phyloP scores from a whole-genome alignment of 2,113 vertebrate genomes.

The Quiscalus mexicanus region DNA sequence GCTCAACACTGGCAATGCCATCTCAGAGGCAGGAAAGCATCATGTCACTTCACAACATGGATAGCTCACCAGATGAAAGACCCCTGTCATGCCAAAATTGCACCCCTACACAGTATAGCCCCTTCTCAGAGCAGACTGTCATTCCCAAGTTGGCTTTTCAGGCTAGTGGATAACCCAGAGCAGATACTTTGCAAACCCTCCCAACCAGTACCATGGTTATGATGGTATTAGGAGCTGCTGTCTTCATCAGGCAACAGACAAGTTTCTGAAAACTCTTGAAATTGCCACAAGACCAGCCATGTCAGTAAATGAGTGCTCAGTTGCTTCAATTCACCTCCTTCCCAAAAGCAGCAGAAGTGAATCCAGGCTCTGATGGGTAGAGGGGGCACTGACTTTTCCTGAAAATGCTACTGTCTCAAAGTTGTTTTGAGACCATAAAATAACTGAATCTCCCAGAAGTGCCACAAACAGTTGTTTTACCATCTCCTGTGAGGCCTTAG shows the following conservation, averaged over 20 bases:
- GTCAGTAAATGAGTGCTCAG: not conserved
- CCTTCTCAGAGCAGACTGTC: not conserved
- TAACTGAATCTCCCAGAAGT: not conserved
- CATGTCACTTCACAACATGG: not conserved
- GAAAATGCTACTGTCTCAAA: not conserved
- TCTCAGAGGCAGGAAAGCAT: not conserved
- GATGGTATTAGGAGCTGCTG: not conserved
- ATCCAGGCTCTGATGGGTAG: not conserved
- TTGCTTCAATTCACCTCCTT: not conserved
- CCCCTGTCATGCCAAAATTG: not conserved
- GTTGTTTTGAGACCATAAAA: not conserved
- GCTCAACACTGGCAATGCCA: rapidly evolving
- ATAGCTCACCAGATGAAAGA: not conserved
- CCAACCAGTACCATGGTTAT: not conserved
- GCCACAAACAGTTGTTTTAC: not conserved
- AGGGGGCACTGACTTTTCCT: not conserved
- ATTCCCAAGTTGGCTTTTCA: not conserved
- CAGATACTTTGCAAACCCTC: not conserved
- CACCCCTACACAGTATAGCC: not conserved
- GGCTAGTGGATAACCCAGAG: not conserved
- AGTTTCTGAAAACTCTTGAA: not conserved
- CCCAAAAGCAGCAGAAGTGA: not conserved
- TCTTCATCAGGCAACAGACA: not conserved
- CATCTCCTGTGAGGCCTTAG: not conserved
- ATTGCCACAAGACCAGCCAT: not conserved